A percentile compares a stretch with the other conserved stretches of the same genome.
These are phyloP conservation scores for Onychomys arenicola DNA, from an alignment of 2,797 vertebrate genomes.

Conservation along the genomic window DNA sequence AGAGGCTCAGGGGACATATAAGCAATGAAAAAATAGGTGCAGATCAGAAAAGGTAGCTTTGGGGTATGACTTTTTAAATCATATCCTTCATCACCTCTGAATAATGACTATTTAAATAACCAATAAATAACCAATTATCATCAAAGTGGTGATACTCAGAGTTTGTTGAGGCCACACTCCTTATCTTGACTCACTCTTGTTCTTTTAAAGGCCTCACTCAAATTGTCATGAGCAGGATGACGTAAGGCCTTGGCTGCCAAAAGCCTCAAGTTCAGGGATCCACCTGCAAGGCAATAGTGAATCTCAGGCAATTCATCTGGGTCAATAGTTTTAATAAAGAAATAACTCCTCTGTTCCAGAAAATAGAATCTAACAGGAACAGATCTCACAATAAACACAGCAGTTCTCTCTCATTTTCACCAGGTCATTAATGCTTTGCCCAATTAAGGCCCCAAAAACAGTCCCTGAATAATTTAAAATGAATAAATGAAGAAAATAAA, in stretches of 20 bases:
- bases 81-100: background rate
- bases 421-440: constrained; percentile 77
- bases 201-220: constrained; percentile 43
- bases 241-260: constrained; percentile 1
- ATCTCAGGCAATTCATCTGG: constrained; percentile 70
- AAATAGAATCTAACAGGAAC: constrained; percentile 73
- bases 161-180: background rate
- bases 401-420: constrained; percentile 62
- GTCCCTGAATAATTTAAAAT: constrained; percentile 83
- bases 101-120: constrained; percentile 37
- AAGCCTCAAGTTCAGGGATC: background rate
- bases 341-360: constrained; percentile 30
- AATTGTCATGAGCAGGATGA: constrained; percentile 14
- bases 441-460: constrained; percentile 81
- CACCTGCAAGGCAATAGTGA: constrained; percentile 59
- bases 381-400: constrained; percentile 71
- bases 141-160: background rate
- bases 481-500: constrained; percentile 80
- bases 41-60: constrained; percentile 32
- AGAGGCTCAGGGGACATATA: background rate
- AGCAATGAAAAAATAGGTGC: constrained; percentile 37
- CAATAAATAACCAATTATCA: constrained; percentile 17
- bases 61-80: background rate
- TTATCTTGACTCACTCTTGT: constrained; percentile 3
- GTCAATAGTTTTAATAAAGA: constrained; percentile 80